Conservation (phyloP, 2,888 invertebrate species). For the Athrips mouffetella region DNA sequence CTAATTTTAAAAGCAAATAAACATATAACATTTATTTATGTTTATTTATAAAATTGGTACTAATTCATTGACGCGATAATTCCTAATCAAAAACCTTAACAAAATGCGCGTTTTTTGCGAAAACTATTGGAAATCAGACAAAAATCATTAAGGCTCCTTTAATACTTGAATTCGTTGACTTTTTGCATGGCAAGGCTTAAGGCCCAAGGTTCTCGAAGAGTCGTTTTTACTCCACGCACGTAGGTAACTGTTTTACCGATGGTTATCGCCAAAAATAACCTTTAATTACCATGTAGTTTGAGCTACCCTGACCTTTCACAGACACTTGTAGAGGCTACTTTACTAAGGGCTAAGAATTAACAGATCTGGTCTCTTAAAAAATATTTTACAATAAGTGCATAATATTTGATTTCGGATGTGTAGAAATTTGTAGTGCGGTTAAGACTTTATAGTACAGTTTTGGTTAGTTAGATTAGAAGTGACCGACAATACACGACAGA, state of each 20-base stretch:
- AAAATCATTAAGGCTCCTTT: background rate
- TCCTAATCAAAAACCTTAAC: background rate
- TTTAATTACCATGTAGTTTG: slow-evolving; percentile 76
- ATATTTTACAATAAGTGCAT: no score
- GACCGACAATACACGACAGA: no score
- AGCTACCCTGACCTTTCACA: slow-evolving; percentile 73
- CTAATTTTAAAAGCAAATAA: background rate
- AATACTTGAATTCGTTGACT: slow-evolving; percentile 50
- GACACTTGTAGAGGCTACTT: slow-evolving; percentile 50
- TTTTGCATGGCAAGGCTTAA: slow-evolving; percentile 57
- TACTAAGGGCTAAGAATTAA: slow-evolving; percentile 43
- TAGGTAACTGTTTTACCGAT: slow-evolving; percentile 75
- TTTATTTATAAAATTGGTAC: background rate
- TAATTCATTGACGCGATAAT: background rate
- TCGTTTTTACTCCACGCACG: slow-evolving; percentile 69
- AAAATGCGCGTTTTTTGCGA: background rate
- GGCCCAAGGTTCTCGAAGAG: slow-evolving; percentile 54
- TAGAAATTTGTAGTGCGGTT: no score
- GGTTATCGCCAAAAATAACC: slow-evolving; percentile 77
- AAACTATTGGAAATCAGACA: background rate
- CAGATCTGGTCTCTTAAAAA: slow-evolving; percentile 38
- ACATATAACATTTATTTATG: background rate
- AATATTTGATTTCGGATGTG: no score
- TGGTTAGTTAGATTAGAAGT: no score
- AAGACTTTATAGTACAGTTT: no score